These are phyloP conservation scores for Potorous gilbertii DNA, from an alignment of 2,797 vertebrate genomes.

Conservation along the genomic window DNA sequence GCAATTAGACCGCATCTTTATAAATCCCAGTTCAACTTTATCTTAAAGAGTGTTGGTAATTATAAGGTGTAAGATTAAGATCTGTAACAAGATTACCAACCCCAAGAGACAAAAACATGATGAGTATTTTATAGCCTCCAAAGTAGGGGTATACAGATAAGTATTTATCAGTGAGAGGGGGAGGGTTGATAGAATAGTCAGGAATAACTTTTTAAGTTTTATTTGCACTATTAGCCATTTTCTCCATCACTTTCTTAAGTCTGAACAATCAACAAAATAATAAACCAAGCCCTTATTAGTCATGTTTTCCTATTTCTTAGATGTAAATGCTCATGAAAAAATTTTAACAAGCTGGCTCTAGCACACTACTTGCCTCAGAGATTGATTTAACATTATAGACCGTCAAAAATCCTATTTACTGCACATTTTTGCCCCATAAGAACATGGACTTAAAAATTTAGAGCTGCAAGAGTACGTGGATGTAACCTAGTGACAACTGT, in stretches of 20 bases:
- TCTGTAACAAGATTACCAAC: background rate
- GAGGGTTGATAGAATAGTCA: background rate
- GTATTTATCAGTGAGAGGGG: background rate
- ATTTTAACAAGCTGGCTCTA: background rate
- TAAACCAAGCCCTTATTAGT: background rate
- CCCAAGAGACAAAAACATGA: background rate
- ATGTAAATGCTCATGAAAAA: background rate
- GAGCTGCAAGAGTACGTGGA: background rate
- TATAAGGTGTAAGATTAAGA: background rate
- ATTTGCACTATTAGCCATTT: background rate
- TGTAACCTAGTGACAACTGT: background rate
- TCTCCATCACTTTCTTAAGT: background rate
- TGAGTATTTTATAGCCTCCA: background rate
- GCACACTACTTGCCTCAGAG: background rate
- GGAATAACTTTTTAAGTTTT: background rate
- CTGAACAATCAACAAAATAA: background rate
- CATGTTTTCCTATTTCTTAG: background rate
- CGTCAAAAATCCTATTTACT: background rate
- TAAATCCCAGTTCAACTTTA: background rate
- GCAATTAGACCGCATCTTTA: background rate
- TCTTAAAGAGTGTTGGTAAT: background rate
- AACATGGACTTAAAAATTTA: background rate
- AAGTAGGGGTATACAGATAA: background rate
- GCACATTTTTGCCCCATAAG: background rate
- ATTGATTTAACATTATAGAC: background rate